Evolutionary conservation across 2,888 invertebrate genomes (phyloP).

Genomic region (Aromia moschata): DNA sequence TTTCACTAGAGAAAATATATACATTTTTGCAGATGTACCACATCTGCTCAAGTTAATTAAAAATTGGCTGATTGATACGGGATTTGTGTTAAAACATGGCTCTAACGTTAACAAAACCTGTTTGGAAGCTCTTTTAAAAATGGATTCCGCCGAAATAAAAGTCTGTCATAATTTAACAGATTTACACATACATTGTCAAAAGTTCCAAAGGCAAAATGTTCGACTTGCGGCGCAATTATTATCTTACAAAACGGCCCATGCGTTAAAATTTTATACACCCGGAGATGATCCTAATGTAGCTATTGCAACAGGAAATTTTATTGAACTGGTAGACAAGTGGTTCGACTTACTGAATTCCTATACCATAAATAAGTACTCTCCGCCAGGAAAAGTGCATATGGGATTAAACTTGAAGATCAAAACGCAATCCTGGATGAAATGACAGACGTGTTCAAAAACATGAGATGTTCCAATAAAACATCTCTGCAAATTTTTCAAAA

Average conservation of each 20-base stretch:
- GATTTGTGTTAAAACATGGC: slow-evolving; percentile 13
- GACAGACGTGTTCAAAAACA: background rate
- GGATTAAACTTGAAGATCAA: background rate
- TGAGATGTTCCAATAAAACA: slow-evolving; percentile 24
- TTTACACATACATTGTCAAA: slow-evolving; percentile 3
- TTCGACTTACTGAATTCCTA: background rate
- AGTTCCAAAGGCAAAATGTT: background rate
- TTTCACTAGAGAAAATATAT: slow-evolving; percentile 32
- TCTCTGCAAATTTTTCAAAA: slow-evolving; percentile 24
- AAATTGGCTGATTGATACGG: slow-evolving; percentile 30
- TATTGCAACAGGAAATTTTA: background rate
- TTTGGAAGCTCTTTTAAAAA: background rate
- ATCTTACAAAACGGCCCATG: background rate
- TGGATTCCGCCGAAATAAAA: background rate
- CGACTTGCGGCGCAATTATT: background rate
- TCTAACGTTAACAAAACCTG: background rate
- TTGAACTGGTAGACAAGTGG: background rate
- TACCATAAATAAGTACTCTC: background rate
- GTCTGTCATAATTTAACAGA: background rate
- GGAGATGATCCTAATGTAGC: background rate
- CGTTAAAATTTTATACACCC: background rate
- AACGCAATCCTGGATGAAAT: background rate
- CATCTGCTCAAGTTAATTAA: slow-evolving; percentile 28
- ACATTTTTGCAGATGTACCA: slow-evolving; percentile 25
- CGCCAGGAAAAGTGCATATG: background rate